A percentile compares a stretch with the other conserved stretches of the same genome.
Evolutionary conservation across 2,113 vertebrate species (phyloP).

Genomic region (Eclectus roratus): DNA sequence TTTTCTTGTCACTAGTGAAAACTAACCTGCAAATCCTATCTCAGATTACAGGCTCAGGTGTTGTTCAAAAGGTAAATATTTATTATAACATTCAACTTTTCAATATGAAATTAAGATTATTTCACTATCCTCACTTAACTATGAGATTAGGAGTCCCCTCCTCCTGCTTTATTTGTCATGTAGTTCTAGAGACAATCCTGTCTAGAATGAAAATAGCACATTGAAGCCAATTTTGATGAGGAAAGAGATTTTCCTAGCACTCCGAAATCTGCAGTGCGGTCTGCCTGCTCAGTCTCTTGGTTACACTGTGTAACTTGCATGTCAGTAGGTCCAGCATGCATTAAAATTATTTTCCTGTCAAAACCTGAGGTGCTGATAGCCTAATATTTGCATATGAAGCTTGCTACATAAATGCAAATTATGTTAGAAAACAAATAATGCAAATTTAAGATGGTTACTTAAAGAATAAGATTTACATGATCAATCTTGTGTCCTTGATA

Average conservation of each 20-base stretch:
- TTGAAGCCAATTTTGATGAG: not conserved
- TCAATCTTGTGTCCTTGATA: not conserved
- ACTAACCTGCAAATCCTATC: not conserved
- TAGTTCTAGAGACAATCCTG: not conserved
- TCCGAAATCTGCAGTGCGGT: not conserved
- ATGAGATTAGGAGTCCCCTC: not conserved
- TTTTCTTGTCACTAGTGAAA: not conserved
- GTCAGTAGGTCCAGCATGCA: not conserved
- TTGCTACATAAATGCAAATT: slow-evolving; percentile 18
- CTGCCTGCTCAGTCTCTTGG: not conserved
- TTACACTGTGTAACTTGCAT: not conserved
- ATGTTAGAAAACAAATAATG: slow-evolving; percentile 10
- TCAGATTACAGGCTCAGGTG: not conserved
- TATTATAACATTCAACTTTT: not conserved
- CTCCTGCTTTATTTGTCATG: not conserved
- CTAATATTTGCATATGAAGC: not conserved
- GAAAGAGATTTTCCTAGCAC: not conserved
- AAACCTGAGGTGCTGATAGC: not conserved
- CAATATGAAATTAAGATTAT: not conserved
- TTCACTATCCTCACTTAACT: not conserved
- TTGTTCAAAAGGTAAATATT: not conserved
- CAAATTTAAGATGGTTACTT: not conserved
- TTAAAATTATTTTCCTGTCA: slow-evolving; percentile 17
- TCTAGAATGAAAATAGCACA: not conserved
- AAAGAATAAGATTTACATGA: not conserved